A percentile compares a stretch with the other conserved stretches of the same genome.
Conservation (phyloP, 2,888 invertebrate species). For the Tipula vernalis region DNA sequence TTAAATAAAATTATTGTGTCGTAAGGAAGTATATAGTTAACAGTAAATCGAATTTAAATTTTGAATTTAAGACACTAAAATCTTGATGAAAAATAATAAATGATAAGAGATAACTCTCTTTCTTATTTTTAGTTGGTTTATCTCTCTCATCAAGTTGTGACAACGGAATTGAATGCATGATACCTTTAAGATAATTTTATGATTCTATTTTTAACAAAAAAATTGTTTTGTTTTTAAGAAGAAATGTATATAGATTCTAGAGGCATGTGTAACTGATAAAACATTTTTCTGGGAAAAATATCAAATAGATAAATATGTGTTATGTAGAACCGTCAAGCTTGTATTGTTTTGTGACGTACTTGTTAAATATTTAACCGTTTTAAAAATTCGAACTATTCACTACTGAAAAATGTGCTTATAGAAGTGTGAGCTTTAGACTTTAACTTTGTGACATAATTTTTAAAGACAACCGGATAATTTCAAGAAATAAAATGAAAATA, state of each 20-base stretch:
- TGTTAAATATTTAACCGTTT: no score
- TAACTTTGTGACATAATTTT: no score
- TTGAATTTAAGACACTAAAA: neutral
- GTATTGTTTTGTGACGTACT: no score
- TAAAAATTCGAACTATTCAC: no score
- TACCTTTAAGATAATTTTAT: neutral
- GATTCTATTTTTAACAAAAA: neutral
- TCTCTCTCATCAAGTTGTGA: neutral
- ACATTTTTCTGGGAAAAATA: neutral
- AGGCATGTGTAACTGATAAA: neutral
- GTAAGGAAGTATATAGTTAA: neutral
- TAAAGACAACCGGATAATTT: no score
- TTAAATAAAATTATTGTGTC: neutral
- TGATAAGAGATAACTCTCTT: neutral
- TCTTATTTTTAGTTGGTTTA: neutral
- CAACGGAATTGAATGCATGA: neutral
- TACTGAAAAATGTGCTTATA: no score
- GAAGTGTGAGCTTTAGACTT: no score
- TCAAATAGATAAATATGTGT: neutral
- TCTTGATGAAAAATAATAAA: neutral
- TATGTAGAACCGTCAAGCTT: no score
- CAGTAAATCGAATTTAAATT: no score
- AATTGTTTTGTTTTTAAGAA: neutral
- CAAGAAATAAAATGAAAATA: no score
- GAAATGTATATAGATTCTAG: neutral